Conservation (phyloP, 2,888 invertebrate genomes). For the Periphyllus acericola region DNA sequence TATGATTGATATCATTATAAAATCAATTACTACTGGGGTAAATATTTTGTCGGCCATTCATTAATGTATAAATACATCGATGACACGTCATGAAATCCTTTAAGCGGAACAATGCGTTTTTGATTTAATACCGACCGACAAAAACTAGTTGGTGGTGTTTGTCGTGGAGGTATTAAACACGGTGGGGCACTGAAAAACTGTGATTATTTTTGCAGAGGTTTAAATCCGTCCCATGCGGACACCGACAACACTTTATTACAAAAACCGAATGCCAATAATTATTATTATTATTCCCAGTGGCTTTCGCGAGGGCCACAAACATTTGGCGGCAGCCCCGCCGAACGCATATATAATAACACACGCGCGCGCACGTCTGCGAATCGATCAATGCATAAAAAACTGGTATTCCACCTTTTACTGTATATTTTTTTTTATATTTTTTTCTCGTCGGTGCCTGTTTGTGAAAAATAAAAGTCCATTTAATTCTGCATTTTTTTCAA, state of each 20-base stretch:
- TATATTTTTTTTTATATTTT: background rate
- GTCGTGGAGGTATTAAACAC: background rate
- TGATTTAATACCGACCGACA: background rate
- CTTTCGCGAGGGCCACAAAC: background rate
- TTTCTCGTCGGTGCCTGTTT: background rate
- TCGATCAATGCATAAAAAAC: constrained; percentile 31
- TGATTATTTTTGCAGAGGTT: constrained; percentile 29
- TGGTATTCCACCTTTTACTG: background rate
- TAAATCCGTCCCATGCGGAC: constrained; percentile 41
- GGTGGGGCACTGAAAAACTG: background rate
- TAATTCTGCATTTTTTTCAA: constrained; percentile 52
- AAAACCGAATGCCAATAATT: constrained; percentile 21
- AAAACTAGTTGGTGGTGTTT: background rate
- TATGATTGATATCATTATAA: too few species aligned
- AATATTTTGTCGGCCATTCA: too few species aligned
- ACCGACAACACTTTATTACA: constrained; percentile 43
- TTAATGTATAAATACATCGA: background rate
- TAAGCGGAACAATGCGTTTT: background rate
- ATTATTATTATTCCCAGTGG: constrained; percentile 34
- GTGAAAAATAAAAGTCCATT: constrained; percentile 49
- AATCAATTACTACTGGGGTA: too few species aligned
- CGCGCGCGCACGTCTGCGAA: background rate
- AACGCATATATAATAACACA: background rate
- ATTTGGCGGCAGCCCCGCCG: background rate
- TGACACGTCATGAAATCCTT: background rate